Evolutionary conservation across 2,113 vertebrate genomes (phyloP).

Genomic region (Boleophthalmus pectinirostris): DNA sequence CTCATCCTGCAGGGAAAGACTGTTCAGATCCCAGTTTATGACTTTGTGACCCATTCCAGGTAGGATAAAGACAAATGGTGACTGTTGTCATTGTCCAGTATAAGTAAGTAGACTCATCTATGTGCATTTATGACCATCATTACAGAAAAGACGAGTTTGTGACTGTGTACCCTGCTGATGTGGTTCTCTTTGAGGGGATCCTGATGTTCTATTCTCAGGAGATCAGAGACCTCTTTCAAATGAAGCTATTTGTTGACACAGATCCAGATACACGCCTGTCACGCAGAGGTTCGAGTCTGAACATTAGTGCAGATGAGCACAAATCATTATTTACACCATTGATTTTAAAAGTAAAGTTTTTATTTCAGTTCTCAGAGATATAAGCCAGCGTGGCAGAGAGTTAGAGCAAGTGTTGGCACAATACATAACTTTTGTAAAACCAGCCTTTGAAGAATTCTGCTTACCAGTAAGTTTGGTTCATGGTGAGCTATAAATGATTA

Average conservation of each 20-base stretch:
- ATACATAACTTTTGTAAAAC: conserved; percentile 97
- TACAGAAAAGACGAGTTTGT: conserved; percentile 93
- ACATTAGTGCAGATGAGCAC: background rate
- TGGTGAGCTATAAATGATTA: background rate
- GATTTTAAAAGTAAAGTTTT: background rate
- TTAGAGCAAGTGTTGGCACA: conserved; percentile 92
- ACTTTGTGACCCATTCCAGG: conserved; percentile 97
- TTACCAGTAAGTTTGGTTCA: conserved; percentile 87
- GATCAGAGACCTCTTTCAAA: conserved; percentile 94
- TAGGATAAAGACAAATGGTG: conserved; percentile 62
- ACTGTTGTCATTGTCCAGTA: background rate
- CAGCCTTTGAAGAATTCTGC: conserved; percentile 98
- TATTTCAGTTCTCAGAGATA: conserved; percentile 89
- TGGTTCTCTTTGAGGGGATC: conserved; percentile 96
- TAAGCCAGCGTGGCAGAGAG: conserved; percentile 89
- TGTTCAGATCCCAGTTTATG: conserved; percentile 95
- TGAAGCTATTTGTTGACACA: conserved; percentile 98
- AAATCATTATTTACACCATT: background rate
- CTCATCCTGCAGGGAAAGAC: conserved; percentile 90
- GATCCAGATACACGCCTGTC: conserved; percentile 95
- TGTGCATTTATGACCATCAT: background rate
- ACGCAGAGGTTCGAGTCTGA: conserved; percentile 84
- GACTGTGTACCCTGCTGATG: conserved; percentile 92
- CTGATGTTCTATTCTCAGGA: conserved; percentile 97
- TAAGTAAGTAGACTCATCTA: background rate